Evolutionary conservation across 2,797 vertebrate genomes (phyloP).

Genomic region (Columba guinea): DNA sequence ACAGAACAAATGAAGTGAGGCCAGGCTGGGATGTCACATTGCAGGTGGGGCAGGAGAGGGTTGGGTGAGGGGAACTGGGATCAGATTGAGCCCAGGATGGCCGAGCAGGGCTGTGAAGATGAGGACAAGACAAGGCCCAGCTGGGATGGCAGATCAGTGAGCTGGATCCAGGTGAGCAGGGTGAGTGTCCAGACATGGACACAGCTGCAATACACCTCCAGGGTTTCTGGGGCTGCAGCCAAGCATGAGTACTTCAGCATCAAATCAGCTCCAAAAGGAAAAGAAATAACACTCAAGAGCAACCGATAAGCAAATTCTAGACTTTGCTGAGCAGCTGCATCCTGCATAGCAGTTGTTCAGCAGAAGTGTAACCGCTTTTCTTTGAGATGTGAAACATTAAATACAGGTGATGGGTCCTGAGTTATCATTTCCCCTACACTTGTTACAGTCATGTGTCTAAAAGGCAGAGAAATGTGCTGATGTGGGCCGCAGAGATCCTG

Average conservation of each 20-base stretch:
- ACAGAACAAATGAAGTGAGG: background rate
- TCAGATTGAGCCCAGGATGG: rapidly evolving
- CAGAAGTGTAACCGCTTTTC: background rate
- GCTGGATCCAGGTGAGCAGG: rapidly evolving
- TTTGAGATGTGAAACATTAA: background rate
- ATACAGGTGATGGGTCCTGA: too few relatives aligned
- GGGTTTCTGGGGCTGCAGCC: background rate
- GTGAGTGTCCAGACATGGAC: background rate
- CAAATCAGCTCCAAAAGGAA: background rate
- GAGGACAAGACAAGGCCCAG: rapidly evolving
- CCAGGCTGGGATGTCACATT: too few relatives aligned
- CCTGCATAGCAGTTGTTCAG: background rate
- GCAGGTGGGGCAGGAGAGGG: too few relatives aligned
- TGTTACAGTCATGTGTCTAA: background rate
- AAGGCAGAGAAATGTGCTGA: background rate
- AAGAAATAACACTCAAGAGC: background rate
- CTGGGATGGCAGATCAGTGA: rapidly evolving
- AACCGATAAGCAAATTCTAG: background rate
- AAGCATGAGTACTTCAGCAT: background rate
- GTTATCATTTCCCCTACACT: background rate
- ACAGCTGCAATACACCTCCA: rapidly evolving
- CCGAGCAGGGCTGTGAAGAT: background rate
- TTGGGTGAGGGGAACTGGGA: rapidly evolving
- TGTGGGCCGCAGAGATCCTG: background rate
- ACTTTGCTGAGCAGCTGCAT: background rate